Base-by-base conservation (phyloP, 2,113 vertebrate genomes). In the Orthonyx spaldingii region DNA sequence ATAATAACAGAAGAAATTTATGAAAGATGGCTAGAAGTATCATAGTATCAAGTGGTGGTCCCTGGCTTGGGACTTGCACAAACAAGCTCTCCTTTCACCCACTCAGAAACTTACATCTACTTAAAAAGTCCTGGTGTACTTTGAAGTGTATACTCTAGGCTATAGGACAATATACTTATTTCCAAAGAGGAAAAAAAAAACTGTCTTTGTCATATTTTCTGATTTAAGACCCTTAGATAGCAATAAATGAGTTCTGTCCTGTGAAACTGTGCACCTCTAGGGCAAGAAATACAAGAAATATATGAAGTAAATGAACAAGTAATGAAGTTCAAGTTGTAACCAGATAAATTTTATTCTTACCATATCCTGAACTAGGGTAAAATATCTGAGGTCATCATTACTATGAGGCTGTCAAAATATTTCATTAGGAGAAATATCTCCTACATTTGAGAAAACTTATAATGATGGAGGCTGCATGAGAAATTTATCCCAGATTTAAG, bases 361-460 rank as follows among this genome's bases (percentile, higher is more conserved):
- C 6, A 32, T 8, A 56, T 20, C 37, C 44, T 49, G 46, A 65
- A 77, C 7, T 28, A 72, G 12, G 2, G 6, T 74, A 65, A 87
- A 85, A 50, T 47, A 83, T 39, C 47, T 22, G 30, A 88, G 11
- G 5, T 44, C 14, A 89, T 55, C 10, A 60, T 46, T 20, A 68
- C 1, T 30, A 41, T 0, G 0, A 47, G 33, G 23, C 24, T 55
- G 16, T 14, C 47, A 12, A 81, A 92, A 4, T 41, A 76, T 4
- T 39, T 71, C 16, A n/a, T 7, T 23, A 66, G 16, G 15, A 46
- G 46, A 71, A 28, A 49, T 68, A 32, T 3, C 15, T 49, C n/a
- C n/a, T n/a, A 19, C 3, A 2, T 39, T 70, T 37, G 26, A 47
- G 15, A 33, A 52, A 79, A 59, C 16, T 22, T 19, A 9, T 22